phyloP scores from a whole-genome alignment of 1,140 invertebrate genomes.

The Mizuhopecten yessoensis region DNA sequence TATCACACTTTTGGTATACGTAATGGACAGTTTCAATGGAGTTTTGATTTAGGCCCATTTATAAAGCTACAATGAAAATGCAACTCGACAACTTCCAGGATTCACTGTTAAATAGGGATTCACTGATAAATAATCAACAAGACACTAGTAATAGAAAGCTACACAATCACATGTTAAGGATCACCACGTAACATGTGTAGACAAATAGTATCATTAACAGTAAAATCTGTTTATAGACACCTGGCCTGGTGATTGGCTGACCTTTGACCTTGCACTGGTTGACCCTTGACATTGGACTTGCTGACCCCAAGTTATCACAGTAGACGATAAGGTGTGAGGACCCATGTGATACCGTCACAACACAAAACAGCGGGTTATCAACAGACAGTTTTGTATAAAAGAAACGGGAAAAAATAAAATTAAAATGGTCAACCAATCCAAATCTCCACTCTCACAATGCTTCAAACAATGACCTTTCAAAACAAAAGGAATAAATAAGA shows the following conservation, averaged over 20 bases:
- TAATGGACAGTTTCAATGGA: conserved; percentile 15
- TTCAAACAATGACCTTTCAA: conserved; percentile 1
- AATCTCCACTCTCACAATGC: not conserved
- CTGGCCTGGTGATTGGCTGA: conserved; percentile 10
- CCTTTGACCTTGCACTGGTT: conserved; percentile 31
- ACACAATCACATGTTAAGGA: not conserved
- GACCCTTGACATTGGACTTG: not conserved
- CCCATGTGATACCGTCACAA: conserved; percentile 31
- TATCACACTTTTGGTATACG: not conserved
- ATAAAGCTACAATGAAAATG: not conserved
- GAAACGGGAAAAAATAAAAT: not conserved
- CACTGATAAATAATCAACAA: not conserved
- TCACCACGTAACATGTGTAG: not conserved
- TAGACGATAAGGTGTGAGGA: conserved; percentile 37
- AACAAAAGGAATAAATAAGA: not conserved
- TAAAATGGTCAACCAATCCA: conserved; percentile 2
- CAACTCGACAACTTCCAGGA: not conserved
- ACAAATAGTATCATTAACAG: not conserved
- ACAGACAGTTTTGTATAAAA: not conserved
- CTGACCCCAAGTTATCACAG: not conserved
- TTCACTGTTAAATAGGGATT: not conserved
- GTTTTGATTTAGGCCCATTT: conserved; percentile 38
- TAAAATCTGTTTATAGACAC: not conserved
- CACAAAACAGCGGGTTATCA: conserved; percentile 29
- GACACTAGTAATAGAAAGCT: not conserved